phyloP scores from a whole-genome alignment of 2,113 vertebrate genomes.

The Sitta europaea region DNA sequence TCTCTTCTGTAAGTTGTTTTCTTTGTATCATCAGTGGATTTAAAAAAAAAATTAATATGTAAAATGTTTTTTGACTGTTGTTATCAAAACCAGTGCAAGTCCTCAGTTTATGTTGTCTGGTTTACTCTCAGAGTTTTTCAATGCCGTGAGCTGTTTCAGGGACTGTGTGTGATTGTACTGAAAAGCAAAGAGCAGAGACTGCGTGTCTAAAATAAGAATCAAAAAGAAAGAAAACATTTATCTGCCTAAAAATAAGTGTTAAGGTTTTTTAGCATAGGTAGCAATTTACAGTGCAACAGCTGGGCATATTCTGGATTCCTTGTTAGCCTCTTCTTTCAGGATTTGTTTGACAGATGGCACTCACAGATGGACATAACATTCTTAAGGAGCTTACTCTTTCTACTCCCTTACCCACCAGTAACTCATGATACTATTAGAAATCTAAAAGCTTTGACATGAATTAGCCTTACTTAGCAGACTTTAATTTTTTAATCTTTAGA shows the following conservation, averaged over 20 bases:
- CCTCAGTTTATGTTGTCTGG: not conserved
- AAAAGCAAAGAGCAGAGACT: not conserved
- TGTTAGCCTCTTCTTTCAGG: conserved; percentile 34
- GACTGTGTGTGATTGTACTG: not conserved
- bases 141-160: not conserved
- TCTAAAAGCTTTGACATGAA: conserved; percentile 64
- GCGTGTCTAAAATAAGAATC: not conserved
- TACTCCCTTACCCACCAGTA: conserved; percentile 64
- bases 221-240: conserved; percentile 2
- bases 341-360: conserved; percentile 76
- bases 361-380: conserved; percentile 81
- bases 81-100: not conserved
- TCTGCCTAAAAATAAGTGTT: not conserved
- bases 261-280: conserved; percentile 10
- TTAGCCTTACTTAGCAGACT: conserved; percentile 65
- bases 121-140: not conserved
- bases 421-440: conserved; percentile 56
- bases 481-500: conserved; percentile 67
- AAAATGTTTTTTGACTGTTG: not conserved
- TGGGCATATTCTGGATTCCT: conserved; percentile 58
- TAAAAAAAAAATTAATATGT: accelerated
- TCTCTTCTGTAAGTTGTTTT: not conserved
- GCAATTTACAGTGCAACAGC: conserved; percentile 32
- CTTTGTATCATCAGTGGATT: not conserved
- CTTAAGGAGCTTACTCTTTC: conserved; percentile 81